Evolutionary conservation across 2,888 invertebrate species (phyloP), one percentile per base, ranked within the genome.

Genomic region (Boloria euphrosyne): DNA sequence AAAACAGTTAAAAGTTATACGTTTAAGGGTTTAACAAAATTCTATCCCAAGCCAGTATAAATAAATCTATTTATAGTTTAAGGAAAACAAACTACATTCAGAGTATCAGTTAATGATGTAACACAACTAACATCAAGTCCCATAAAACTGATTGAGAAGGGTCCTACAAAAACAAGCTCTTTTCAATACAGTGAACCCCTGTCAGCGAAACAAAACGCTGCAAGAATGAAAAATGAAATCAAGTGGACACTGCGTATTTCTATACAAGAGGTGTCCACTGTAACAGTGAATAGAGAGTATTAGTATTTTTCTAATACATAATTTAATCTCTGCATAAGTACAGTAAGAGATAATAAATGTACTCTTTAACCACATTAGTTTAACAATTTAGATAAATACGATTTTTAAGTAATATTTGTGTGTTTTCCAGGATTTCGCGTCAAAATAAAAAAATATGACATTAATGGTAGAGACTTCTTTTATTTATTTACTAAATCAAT

Each of bases 191-290:
- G 78, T 73, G 76, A 77, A 80, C 89, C 89, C 86, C 80, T 87
- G 89, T 90, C 89, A 83, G 78, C 82, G 80, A 80, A 87, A 90
- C 89, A 90, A 90, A 89, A 89, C 84, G 82, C 78, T 83, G 79
- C 82, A 85, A 84, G 87, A 84, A 85, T 90, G 90, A 91, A 91
- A 91, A 91, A 91, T 46, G n/a, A 31, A 31, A 31, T n/a, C 14
- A n/a, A 89, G 85, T 90, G 89, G 90, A 89, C 89, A 86, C 74
- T 79, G 76, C 69, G n/a, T 46, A n/a, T 46, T 46, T n/a, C 14
- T 46, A 46, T 46, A 46, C 46, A 46, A 46, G 46, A 46, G 46
- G 0, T 46, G 46, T 13, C 46, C 46, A 46, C 46, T 46, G 14
- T 7, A n/a, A 46, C 46, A 4, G 10, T 14, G 46, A n/a, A 46